Conservation (phyloP, 2,113 vertebrate genomes). For the Microcebus jonahi region DNA sequence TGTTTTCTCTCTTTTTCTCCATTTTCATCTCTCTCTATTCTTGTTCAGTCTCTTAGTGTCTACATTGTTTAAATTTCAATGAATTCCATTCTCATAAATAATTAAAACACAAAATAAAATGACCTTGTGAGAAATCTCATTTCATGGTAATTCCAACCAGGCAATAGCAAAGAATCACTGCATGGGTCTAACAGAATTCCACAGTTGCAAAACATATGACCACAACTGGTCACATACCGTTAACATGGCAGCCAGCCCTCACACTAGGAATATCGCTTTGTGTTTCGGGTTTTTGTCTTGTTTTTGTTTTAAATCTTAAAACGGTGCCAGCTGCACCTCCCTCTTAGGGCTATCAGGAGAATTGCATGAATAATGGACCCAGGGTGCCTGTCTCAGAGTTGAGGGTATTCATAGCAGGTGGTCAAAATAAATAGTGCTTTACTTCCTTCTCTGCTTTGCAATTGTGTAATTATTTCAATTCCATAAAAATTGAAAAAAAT, state of each 20-base stretch:
- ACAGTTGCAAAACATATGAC: background rate
- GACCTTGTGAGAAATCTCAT: conserved; percentile 1
- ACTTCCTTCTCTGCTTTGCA: background rate
- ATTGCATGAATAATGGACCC: background rate
- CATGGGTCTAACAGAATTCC: background rate
- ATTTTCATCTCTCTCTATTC: background rate
- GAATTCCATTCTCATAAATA: conserved; percentile 10
- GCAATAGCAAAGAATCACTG: background rate
- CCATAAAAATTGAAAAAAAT: background rate
- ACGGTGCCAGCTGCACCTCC: background rate
- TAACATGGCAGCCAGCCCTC: background rate
- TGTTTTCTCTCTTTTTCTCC: background rate
- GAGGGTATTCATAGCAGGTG: background rate
- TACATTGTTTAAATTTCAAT: background rate
- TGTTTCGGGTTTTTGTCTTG: background rate
- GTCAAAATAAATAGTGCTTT: background rate
- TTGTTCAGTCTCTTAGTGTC: background rate
- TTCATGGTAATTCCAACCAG: background rate
- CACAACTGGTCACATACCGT: background rate
- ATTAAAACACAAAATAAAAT: conserved; percentile 22
- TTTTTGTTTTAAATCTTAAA: background rate
- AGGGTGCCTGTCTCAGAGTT: background rate
- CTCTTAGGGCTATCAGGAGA: background rate
- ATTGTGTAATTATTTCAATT: background rate
- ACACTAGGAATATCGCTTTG: background rate